phyloP scores from a whole-genome alignment of 2,888 invertebrate species.

The Brenthis daphne region DNA sequence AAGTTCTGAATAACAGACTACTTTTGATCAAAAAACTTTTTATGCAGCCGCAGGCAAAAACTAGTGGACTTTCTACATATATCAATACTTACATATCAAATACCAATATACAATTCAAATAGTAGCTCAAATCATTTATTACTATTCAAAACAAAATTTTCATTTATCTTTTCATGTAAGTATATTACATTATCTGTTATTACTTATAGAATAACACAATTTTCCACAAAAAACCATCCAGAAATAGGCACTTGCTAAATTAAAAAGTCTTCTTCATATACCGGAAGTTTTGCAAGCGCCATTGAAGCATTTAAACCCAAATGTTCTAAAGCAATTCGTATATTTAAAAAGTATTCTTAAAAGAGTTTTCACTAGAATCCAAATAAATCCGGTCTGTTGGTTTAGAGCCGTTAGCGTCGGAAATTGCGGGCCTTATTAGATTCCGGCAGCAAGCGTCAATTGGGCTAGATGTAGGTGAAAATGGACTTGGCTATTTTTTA shows the following conservation, averaged over 20 bases:
- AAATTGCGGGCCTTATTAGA: slow-evolving; percentile 77
- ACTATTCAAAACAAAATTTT: too few species aligned
- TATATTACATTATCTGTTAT: too few species aligned
- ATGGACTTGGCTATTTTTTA: slow-evolving; percentile 52
- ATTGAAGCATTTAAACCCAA: slow-evolving; percentile 37
- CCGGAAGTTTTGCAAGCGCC: slow-evolving; percentile 35
- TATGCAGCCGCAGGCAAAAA: too few species aligned
- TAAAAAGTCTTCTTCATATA: slow-evolving; percentile 20
- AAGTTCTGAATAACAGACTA: too few species aligned
- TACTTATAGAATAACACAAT: neutral
- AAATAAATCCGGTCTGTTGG: slow-evolving; percentile 63
- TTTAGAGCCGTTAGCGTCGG: slow-evolving; percentile 62
- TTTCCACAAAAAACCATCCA: neutral
- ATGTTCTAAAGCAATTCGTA: slow-evolving; percentile 39
- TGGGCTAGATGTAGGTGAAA: slow-evolving; percentile 57
- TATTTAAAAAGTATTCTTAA: slow-evolving; percentile 47
- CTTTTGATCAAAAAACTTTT: too few species aligned
- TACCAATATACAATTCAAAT: too few species aligned
- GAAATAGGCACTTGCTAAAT: slow-evolving; percentile 4
- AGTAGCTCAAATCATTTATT: too few species aligned
- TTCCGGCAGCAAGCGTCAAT: slow-evolving; percentile 64
- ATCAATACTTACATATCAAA: too few species aligned
- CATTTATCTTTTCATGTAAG: too few species aligned
- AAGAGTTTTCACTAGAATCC: slow-evolving; percentile 58
- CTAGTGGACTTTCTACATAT: too few species aligned